These are phyloP conservation scores for Escarpia spicata DNA, from an alignment of 2,888 invertebrate genomes.

Conservation along the genomic window DNA sequence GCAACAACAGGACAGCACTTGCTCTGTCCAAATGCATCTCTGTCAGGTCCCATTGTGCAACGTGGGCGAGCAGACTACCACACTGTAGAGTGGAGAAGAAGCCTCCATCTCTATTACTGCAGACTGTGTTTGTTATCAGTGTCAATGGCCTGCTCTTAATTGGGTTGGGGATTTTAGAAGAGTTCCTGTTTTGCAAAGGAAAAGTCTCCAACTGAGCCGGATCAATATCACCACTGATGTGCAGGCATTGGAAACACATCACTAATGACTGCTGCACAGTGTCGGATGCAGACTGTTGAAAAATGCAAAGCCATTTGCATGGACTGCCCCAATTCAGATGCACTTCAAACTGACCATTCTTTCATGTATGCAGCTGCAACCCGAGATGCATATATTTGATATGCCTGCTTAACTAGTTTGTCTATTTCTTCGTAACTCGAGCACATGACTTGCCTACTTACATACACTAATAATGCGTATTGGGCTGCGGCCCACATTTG, in stretches of 20 bases:
- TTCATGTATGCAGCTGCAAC: not conserved
- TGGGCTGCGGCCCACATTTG: not conserved
- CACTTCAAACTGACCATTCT: not conserved
- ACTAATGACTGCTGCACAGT: not conserved
- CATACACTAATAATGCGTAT: not conserved
- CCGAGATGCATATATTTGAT: not conserved
- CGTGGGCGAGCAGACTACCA: not conserved
- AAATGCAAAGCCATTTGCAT: conserved; percentile 6
- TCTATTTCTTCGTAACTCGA: not conserved
- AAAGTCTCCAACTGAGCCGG: not conserved
- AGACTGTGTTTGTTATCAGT: not conserved
- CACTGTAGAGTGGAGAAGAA: not conserved
- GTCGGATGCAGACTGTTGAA: not conserved
- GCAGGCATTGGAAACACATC: conserved; percentile 11
- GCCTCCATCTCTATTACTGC: conserved; percentile 13
- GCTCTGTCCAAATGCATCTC: not conserved
- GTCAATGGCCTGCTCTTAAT: conserved; percentile 1
- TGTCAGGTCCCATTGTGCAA: not conserved
- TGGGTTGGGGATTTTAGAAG: conserved; percentile 13
- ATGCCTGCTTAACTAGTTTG: not conserved
- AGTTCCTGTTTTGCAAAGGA: conserved; percentile 16
- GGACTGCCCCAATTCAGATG: not conserved
- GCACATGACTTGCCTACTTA: not conserved
- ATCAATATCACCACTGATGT: conserved; percentile 6
- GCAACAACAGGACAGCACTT: not conserved